Conservation (phyloP, 2,888 invertebrate species). For the Dorcus hopei region DNA sequence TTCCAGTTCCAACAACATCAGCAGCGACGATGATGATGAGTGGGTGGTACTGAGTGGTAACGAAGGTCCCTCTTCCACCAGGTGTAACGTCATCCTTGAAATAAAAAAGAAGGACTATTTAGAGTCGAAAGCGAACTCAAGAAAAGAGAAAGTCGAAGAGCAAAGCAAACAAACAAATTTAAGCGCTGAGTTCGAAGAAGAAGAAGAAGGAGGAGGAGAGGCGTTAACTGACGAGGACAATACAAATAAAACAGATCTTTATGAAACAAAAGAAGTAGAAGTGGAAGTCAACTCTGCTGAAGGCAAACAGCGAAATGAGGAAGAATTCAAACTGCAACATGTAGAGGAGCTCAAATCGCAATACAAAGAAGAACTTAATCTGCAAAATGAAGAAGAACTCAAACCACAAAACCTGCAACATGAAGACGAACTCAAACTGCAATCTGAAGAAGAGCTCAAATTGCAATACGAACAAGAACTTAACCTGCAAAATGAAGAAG, state of each 20-base stretch:
- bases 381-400: neutral
- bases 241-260: too few relatives aligned
- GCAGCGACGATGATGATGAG: neutral
- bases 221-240: neutral
- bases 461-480: neutral
- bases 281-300: too few relatives aligned
- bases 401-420: neutral
- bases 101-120: neutral
- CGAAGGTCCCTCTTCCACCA: neutral
- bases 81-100: neutral
- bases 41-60: neutral
- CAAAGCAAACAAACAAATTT: too few relatives aligned
- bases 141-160: conserved; percentile 20
- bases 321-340: neutral
- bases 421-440: conserved; percentile 4
- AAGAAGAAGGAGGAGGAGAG: conserved; percentile 24
- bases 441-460: neutral
- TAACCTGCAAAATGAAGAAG: conserved; percentile 1
- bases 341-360: neutral
- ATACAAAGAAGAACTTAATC: neutral
- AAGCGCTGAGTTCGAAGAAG: conserved; percentile 15
- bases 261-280: too few relatives aligned
- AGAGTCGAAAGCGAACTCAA: neutral
- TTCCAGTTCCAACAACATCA: neutral
- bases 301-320: neutral